Evolutionary conservation across 1,140 invertebrate species (phyloP), one percentile per base, ranked within the genome.

Genomic region (Oscheius sp.): DNA sequence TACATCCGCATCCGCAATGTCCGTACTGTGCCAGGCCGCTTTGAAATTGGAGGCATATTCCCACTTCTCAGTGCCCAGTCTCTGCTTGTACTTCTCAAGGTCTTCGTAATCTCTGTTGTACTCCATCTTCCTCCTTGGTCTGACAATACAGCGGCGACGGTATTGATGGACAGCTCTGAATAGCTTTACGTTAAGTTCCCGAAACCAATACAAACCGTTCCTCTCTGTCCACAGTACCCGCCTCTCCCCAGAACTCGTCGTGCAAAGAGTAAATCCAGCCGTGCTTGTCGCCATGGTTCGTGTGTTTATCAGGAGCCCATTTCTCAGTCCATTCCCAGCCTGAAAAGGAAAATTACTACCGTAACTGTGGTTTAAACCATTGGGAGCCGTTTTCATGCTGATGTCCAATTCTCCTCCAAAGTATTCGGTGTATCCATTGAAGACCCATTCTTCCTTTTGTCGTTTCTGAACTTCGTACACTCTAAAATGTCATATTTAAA

Each of bases 191-290:
- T n/a, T n/a, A n/a, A n/a, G 29, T 65, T 77, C 65, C 36, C 36
- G 28, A 68, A 7, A 49, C 29, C 7, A 42, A 64, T n/a, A 46
- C 38, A 34, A 36, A 49, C 34, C 45, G 49, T 65, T 73, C 79
- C 26, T 71, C 70, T 15, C 55, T 52, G 35, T 79, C 79, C 1
- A 58, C 31, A 1, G 29, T 42, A 3, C 45, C 42, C 31, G 23
- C n/a, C 46, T 58, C 45, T 15, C 46, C 69, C 58, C 76, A 75
- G 45, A 80, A 82, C 26, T 69, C 42, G 13, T 63, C 52, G 20
- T 72, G 52, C 23, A 45, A 62, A 7, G 70, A 73, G 31, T 82
- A 82, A 29, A 66, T 65, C 78, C 78, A 80, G 36, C 80, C 79
- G 18, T 78, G 62, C 29, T 68, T 75, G 32, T 80, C 78, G 58